Conservation (phyloP, 2,888 invertebrate species). For the Cephus runcator region DNA sequence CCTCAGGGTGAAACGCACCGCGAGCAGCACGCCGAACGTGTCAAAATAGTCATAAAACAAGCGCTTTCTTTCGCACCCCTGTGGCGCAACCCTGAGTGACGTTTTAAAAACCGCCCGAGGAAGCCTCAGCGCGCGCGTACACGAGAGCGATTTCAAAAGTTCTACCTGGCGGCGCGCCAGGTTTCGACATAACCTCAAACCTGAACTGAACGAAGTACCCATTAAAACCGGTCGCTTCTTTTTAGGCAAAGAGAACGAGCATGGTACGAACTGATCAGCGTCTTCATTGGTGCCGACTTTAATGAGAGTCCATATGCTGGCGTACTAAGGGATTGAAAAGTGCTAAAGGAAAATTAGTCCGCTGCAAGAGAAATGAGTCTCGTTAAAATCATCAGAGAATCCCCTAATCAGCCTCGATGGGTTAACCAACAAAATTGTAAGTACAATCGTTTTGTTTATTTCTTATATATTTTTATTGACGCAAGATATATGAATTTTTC, state of each 20-base stretch:
- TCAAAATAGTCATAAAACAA: conserved; percentile 59
- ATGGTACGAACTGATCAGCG: not conserved
- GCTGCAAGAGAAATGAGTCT: not conserved
- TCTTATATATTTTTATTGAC: not conserved
- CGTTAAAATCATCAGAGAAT: not conserved
- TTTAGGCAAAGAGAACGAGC: not conserved
- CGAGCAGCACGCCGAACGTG: conserved; percentile 57
- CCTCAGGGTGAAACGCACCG: conserved; percentile 52
- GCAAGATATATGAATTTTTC: not conserved
- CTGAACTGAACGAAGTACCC: not conserved
- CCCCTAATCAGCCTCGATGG: not conserved
- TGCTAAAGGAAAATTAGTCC: not conserved
- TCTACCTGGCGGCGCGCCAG: not conserved
- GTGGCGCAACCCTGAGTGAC: conserved; percentile 32
- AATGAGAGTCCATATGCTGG: not conserved
- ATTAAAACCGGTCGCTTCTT: not conserved
- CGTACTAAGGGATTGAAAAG: not conserved
- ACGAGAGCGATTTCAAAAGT: not conserved
- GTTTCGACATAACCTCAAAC: not conserved
- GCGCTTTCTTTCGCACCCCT: conserved; percentile 25
- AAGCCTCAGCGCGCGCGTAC: not conserved
- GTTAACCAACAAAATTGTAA: not conserved
- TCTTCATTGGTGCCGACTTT: not conserved
- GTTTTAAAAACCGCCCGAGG: not conserved
- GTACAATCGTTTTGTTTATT: not conserved